These are phyloP conservation scores for Cataglyphis cursor DNA, from an alignment of 2,888 invertebrate species.

Conservation along the genomic window DNA sequence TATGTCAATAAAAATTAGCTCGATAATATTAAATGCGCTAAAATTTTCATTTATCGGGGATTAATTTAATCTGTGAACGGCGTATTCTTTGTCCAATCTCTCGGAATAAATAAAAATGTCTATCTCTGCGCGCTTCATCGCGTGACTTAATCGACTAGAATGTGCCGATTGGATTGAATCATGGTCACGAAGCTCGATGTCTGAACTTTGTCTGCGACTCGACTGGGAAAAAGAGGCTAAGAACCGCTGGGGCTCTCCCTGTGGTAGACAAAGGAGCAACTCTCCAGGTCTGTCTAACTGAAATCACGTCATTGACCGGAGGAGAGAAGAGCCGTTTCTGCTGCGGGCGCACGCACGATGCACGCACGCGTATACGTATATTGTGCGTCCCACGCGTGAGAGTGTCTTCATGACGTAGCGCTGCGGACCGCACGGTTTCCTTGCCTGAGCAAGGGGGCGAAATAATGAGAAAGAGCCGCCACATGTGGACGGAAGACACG, in stretches of 20 bases:
- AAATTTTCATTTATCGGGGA: neutral
- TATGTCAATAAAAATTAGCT: neutral
- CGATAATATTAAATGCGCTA: neutral
- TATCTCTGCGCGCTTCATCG: neutral
- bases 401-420: slow-evolving; percentile 43
- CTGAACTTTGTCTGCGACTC: slow-evolving; percentile 3
- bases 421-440: slow-evolving; percentile 18
- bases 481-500: slow-evolving; percentile 33
- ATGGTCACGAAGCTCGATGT: slow-evolving; percentile 7
- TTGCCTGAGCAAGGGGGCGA: slow-evolving; percentile 29
- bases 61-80: neutral
- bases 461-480: slow-evolving; percentile 46
- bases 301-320: slow-evolving; percentile 55
- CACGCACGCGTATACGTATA: neutral
- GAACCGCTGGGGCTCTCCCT: neutral
- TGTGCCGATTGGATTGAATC: slow-evolving; percentile 19
- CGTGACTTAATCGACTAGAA: slow-evolving; percentile 34
- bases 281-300: slow-evolving; percentile 32
- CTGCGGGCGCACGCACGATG: neutral
- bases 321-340: neutral
- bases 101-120: slow-evolving; percentile 16
- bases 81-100: neutral
- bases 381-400: slow-evolving; percentile 34
- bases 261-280: slow-evolving; percentile 34
- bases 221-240: slow-evolving; percentile 9